These are phyloP conservation scores for Neelides folsomi DNA, from an alignment of 2,888 invertebrate species.

Conservation along the genomic window DNA sequence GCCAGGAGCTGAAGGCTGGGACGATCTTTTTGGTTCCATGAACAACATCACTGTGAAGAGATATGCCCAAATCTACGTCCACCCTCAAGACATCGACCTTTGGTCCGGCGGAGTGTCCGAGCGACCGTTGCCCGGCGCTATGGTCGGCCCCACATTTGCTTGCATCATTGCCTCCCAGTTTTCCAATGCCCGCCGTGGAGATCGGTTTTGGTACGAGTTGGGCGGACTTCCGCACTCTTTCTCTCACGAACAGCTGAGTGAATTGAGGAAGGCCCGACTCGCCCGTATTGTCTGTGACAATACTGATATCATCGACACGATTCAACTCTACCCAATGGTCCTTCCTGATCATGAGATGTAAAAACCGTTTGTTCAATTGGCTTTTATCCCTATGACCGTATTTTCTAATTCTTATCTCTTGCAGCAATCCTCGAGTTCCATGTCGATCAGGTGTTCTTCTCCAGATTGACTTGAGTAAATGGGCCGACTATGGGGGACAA, in stretches of 20 bases:
- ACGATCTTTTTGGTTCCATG: conserved; percentile 73
- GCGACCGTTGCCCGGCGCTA: conserved; percentile 72
- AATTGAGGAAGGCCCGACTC: conserved; percentile 65
- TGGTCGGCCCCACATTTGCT: conserved; percentile 87
- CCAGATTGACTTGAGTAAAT: conserved; percentile 72
- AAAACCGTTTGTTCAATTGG: conserved; percentile 37
- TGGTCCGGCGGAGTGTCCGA: conserved; percentile 93
- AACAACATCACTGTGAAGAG: conserved; percentile 71
- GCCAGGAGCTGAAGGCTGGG: conserved; percentile 60
- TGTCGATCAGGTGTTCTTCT: conserved; percentile 79
- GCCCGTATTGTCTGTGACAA: conserved; percentile 81
- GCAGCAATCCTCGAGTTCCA: conserved; percentile 80
- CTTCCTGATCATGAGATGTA: conserved; percentile 85
- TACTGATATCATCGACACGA: conserved; percentile 78
- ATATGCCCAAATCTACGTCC: conserved; percentile 70
- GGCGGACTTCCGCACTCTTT: conserved; percentile 84
- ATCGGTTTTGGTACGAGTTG: conserved; percentile 89
- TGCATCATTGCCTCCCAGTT: conserved; percentile 89
- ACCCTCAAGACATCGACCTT: conserved; percentile 80
- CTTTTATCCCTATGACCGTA: too few species aligned
- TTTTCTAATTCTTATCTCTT: conserved; percentile 33
- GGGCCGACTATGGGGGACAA: conserved; percentile 55
- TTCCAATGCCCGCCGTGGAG: conserved; percentile 72
- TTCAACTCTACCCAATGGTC: conserved; percentile 83
- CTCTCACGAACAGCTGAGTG: conserved; percentile 67